phyloP scores from a whole-genome alignment of 1,140 invertebrate species.

The Arctopsyche grandis region DNA sequence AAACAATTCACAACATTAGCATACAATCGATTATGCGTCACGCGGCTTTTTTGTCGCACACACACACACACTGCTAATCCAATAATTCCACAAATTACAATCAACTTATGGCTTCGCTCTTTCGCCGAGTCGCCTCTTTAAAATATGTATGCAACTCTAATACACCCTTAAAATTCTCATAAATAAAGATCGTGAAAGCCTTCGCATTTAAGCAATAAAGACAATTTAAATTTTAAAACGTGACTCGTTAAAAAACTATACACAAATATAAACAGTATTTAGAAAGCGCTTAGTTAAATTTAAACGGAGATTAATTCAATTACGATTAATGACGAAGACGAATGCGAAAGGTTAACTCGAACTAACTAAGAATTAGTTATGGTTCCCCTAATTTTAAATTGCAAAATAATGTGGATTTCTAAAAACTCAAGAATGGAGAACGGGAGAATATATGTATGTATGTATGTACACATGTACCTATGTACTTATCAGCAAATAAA shows the following conservation, averaged over 20 bases:
- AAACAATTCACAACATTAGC: conserved; percentile 17
- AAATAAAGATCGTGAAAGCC: too few relatives aligned
- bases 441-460: too few relatives aligned
- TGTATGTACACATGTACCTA: too few relatives aligned
- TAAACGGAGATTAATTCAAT: conserved; percentile 1
- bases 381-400: too few relatives aligned
- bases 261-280: background rate
- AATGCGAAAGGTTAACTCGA: background rate
- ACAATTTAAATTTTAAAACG: conserved; percentile 8
- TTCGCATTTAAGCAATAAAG: too few relatives aligned
- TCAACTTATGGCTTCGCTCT: background rate
- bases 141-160: too few relatives aligned
- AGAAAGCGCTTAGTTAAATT: conserved; percentile 16
- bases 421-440: too few relatives aligned
- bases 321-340: background rate
- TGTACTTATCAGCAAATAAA: too few relatives aligned
- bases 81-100: background rate
- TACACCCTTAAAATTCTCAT: too few relatives aligned
- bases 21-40: conserved; percentile 24
- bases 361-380: background rate
- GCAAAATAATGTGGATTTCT: too few relatives aligned
- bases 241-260: background rate
- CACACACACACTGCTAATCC: background rate
- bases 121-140: too few relatives aligned
- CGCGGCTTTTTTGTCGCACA: background rate